These are phyloP conservation scores for Tinea semifulvella DNA, from an alignment of 2,888 invertebrate species.

Conservation along the genomic window DNA sequence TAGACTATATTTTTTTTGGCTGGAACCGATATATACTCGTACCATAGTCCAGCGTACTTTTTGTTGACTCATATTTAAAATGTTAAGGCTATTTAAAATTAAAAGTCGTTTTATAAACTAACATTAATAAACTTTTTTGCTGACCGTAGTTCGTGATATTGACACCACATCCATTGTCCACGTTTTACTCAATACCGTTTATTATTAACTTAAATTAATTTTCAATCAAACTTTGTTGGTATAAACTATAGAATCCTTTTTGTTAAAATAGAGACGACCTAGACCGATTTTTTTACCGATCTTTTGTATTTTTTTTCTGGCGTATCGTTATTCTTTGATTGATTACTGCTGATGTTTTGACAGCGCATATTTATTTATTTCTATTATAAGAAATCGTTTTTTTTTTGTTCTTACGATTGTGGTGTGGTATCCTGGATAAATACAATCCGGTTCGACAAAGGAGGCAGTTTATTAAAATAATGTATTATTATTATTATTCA, in stretches of 20 bases:
- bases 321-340: conserved; percentile 1
- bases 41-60: too few species aligned
- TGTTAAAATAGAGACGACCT: conserved; percentile 1
- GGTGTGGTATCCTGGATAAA: not conserved
- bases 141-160: not conserved
- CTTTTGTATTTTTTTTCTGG: not conserved
- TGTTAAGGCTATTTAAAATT: too few species aligned
- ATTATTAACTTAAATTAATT: not conserved
- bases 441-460: too few species aligned
- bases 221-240: too few species aligned
- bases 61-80: too few species aligned
- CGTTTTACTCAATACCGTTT: not conserved
- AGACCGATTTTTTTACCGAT: conserved; percentile 9
- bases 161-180: conserved; percentile 1
- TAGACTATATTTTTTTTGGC: too few species aligned
- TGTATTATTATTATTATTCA: not conserved
- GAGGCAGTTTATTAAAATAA: too few species aligned
- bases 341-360: conserved; percentile 2
- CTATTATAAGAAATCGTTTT: not conserved
- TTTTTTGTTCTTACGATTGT: not conserved
- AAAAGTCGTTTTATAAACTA: too few species aligned
- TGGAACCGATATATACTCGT: too few species aligned
- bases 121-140: too few species aligned
- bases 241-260: too few species aligned
- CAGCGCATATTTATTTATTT: not conserved